These are phyloP conservation scores for Anadara kagoshimensis DNA, from an alignment of 1,140 invertebrate species.

Conservation along the genomic window DNA sequence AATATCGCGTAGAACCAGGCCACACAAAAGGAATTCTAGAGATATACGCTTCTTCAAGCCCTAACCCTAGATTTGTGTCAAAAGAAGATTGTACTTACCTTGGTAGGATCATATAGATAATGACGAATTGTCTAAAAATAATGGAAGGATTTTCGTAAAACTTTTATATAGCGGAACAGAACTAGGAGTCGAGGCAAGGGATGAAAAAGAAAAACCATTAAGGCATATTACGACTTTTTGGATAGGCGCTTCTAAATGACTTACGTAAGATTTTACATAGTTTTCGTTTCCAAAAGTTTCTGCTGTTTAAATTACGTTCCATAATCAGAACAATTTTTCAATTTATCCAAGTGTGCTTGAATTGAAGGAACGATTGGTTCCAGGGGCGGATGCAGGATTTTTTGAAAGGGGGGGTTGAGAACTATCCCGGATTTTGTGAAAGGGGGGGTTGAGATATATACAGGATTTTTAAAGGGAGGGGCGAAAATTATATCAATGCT, in stretches of 20 bases:
- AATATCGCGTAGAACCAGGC: background rate
- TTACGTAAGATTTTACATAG: too few relatives aligned
- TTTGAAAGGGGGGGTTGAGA: too few relatives aligned
- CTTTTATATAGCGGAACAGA: conserved; percentile 43
- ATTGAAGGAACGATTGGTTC: too few relatives aligned
- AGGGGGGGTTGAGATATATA: too few relatives aligned
- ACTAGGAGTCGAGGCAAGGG: conserved; percentile 27
- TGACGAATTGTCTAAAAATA: background rate
- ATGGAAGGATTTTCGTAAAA: conserved; percentile 21
- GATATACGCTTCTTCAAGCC: conserved; percentile 4
- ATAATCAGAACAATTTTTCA: too few relatives aligned
- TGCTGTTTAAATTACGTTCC: too few relatives aligned
- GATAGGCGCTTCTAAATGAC: conserved; percentile 9
- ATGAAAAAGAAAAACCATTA: conserved; percentile 17
- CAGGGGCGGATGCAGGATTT: too few relatives aligned
- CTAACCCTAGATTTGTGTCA: conserved; percentile 12
- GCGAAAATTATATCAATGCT: too few relatives aligned
- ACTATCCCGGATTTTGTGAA: too few relatives aligned
- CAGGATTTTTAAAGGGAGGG: too few relatives aligned
- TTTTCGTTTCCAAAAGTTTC: too few relatives aligned
- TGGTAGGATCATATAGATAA: conserved; percentile 20
- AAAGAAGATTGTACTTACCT: conserved; percentile 27
- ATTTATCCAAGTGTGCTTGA: too few relatives aligned
- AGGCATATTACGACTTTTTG: conserved; percentile 38
- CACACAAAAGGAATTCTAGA: conserved; percentile 3